Evolutionary conservation across 2,888 invertebrate genomes (phyloP), one percentile per base, ranked within the genome.

Genomic region (Yponomeuta cagnagella): DNA sequence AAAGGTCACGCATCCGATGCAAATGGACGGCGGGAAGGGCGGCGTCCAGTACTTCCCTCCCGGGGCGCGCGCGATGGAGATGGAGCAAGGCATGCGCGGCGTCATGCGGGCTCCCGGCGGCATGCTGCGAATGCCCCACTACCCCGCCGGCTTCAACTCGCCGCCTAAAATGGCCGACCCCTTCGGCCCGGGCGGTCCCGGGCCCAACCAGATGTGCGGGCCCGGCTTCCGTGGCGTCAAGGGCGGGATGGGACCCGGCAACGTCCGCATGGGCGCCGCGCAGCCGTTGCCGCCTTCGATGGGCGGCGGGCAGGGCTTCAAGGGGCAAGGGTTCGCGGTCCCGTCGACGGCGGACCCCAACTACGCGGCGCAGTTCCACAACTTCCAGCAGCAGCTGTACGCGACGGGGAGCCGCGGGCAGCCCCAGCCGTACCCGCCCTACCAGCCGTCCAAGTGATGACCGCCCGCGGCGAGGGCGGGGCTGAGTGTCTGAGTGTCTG

Each of bases 291-390:
- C 96, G 63, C 96, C 96, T 30, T 95, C 95, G 37, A 96, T 96
- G 95, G 95, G 95, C 68, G 95, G 95, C 73, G 88, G 86, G 23
- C 90, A 92, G 66, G 94, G 93, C 74, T 96, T 96, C 88, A 96
- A 96, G 83, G 95, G 95, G 76, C 96, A 96, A 76, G 94, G 95
- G 73, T 97, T 97, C 84, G 95, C 96, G 72, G 96, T 96, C 48
- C 97, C 97, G 10, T 96, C 95, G 48, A 96, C 97, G 72, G 95
- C 96, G 68, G 98, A 98, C 89, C 96, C 98, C 15, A 97, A 97
- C 85, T 98, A 98, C 92, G 98, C 97, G 81, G 97, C 97, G 87
- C 98, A 98, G 93, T 98, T 96, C 93, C 98, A 98, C 89, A 97
- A 98, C 90, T 98, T 98, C 93, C 98, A 98, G 84, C 98, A 98